These are phyloP conservation scores for Isurus oxyrinchus DNA, from an alignment of 2,113 vertebrate species.

Conservation along the genomic window DNA sequence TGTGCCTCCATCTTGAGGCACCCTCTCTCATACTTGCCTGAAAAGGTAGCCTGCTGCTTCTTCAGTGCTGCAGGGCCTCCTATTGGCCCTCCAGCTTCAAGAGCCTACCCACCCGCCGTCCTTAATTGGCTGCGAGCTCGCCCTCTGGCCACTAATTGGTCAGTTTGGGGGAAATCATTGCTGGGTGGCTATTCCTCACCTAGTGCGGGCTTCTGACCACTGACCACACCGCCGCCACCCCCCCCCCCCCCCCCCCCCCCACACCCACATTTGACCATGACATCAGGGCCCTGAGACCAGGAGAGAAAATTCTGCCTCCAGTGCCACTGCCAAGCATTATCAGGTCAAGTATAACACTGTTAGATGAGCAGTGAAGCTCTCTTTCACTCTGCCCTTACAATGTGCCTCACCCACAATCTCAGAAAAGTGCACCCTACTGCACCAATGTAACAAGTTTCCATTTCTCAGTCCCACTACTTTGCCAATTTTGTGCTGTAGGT, in stretches of 20 bases:
- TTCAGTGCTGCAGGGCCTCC: neutral
- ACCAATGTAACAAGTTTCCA: neutral
- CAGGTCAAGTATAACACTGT: neutral
- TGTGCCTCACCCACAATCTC: neutral
- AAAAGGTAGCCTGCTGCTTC: neutral
- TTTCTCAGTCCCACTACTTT: neutral
- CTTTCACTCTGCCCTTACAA: neutral
- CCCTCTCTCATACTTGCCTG: neutral
- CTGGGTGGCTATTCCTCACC: neutral
- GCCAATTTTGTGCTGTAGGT: no score
- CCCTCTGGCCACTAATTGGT: neutral
- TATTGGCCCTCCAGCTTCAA: neutral
- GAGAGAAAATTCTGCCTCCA: neutral
- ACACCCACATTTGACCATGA: no score
- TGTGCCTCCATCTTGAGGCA: no score
- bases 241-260: no score
- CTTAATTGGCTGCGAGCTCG: neutral
- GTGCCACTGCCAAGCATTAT: neutral
- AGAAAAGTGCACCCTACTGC: neutral
- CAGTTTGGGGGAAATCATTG: neutral
- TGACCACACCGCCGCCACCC: fast-evolving
- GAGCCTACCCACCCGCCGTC: neutral
- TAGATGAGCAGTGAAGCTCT: neutral
- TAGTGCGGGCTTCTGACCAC: neutral
- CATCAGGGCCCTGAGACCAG: no score